A percentile compares a stretch with the other conserved stretches of the same genome.
These are phyloP conservation scores for Schizotus pectinicornis DNA, from an alignment of 2,888 invertebrate species.

Conservation along the genomic window DNA sequence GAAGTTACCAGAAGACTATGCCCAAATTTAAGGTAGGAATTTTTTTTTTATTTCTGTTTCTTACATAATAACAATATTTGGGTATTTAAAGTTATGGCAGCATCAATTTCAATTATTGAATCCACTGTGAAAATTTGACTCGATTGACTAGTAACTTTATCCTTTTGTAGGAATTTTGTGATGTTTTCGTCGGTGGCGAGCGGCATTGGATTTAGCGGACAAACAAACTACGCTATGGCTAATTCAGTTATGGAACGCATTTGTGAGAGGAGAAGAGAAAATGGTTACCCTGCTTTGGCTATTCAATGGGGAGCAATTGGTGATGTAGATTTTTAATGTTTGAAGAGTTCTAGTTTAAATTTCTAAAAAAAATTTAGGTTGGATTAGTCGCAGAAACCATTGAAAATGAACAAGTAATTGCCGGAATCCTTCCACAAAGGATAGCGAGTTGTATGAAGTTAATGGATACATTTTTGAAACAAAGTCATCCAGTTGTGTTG, in stretches of 20 bases:
- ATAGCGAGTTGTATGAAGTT: slow-evolving; percentile 81
- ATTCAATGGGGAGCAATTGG: slow-evolving; percentile 45
- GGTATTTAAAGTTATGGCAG: too few relatives aligned
- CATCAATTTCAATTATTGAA: too few relatives aligned
- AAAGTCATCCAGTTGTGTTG: slow-evolving; percentile 67
- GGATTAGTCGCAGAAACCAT: slow-evolving; percentile 82
- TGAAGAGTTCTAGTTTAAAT: neutral
- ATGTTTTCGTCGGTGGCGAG: slow-evolving; percentile 41
- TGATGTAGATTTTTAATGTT: slow-evolving; percentile 61
- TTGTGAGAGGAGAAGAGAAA: slow-evolving; percentile 36
- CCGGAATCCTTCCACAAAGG: slow-evolving; percentile 85
- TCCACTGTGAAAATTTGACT: too few relatives aligned
- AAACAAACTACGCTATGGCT: slow-evolving; percentile 43
- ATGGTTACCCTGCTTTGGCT: slow-evolving; percentile 41
- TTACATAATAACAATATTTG: too few relatives aligned
- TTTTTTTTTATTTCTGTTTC: too few relatives aligned
- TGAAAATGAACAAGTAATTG: slow-evolving; percentile 72
- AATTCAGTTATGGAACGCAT: slow-evolving; percentile 44
- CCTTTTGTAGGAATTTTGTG: slow-evolving; percentile 36
- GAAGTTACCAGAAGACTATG: slow-evolving; percentile 49
- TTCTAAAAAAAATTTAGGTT: slow-evolving; percentile 55
- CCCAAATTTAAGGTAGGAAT: slow-evolving; percentile 39
- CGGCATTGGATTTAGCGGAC: slow-evolving; percentile 42
- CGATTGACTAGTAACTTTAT: neutral
- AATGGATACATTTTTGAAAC: slow-evolving; percentile 54